Evolutionary conservation across 2,797 vertebrate genomes (phyloP).

Genomic region (Phataginus tricuspis): DNA sequence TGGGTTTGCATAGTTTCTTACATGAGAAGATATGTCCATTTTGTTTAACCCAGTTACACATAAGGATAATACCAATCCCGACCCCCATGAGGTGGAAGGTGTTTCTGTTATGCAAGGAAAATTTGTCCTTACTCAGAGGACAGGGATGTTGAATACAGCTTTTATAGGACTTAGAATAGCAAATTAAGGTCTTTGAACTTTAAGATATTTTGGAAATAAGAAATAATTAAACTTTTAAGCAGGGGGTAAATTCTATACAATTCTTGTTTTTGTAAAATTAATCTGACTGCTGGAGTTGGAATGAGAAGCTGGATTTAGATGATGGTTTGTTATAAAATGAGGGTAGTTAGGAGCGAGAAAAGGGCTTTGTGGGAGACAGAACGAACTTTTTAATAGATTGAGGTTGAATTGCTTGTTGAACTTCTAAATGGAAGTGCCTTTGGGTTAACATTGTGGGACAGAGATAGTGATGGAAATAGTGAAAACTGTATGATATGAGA

Average conservation of each 20-base stretch:
- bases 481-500: neutral
- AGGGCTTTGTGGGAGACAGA: neutral
- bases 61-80: neutral
- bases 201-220: neutral
- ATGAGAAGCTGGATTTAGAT: neutral
- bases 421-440: neutral
- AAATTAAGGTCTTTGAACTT: neutral
- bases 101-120: neutral
- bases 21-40: neutral
- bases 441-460: neutral
- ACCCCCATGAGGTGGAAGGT: neutral
- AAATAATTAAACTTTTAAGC: neutral
- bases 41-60: neutral
- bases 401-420: neutral
- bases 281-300: neutral
- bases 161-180: neutral
- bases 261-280: conserved; percentile 8
- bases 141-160: neutral
- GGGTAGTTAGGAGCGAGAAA: neutral
- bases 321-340: neutral
- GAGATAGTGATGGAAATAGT: neutral
- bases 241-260: neutral
- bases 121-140: neutral
- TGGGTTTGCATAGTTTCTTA: neutral
- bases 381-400: neutral